Conservation (phyloP, 2,113 vertebrate species). For the Helogale parvula region DNA sequence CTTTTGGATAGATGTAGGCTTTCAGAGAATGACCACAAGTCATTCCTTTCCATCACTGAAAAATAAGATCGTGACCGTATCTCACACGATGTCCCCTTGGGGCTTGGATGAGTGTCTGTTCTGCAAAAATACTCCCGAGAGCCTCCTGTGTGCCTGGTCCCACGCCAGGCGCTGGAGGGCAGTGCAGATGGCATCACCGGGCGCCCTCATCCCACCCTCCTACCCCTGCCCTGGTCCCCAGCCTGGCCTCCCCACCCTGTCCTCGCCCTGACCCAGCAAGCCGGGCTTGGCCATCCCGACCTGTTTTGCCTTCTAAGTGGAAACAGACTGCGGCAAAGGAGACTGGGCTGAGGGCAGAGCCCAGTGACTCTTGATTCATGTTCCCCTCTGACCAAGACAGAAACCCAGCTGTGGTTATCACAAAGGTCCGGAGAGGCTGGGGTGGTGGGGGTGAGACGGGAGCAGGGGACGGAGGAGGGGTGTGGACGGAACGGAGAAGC, state of each 20-base stretch:
- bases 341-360: conserved; percentile 49
- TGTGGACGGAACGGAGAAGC: not conserved
- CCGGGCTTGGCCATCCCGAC: not conserved
- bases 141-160: not conserved
- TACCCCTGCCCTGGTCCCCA: not conserved
- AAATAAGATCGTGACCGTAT: not conserved
- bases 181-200: not conserved
- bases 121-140: not conserved
- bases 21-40: not conserved
- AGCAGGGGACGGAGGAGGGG: not conserved
- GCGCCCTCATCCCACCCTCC: not conserved
- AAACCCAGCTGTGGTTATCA: conserved; percentile 69
- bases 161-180: not conserved
- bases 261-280: not conserved
- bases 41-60: not conserved
- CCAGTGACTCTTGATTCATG: conserved; percentile 44
- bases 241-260: not conserved
- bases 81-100: not conserved
- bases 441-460: not conserved
- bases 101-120: not conserved
- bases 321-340: conserved; percentile 62
- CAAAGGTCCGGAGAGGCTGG: not conserved
- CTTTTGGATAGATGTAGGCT: not conserved
- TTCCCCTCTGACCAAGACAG: conserved; percentile 67
- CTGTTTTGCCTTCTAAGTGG: conserved; percentile 66